Percentiles rank a stretch among this genome's conserved stretches.
These are phyloP conservation scores for Homarus gammarus DNA, from an alignment of 2,888 invertebrate species.

Conservation along the genomic window DNA sequence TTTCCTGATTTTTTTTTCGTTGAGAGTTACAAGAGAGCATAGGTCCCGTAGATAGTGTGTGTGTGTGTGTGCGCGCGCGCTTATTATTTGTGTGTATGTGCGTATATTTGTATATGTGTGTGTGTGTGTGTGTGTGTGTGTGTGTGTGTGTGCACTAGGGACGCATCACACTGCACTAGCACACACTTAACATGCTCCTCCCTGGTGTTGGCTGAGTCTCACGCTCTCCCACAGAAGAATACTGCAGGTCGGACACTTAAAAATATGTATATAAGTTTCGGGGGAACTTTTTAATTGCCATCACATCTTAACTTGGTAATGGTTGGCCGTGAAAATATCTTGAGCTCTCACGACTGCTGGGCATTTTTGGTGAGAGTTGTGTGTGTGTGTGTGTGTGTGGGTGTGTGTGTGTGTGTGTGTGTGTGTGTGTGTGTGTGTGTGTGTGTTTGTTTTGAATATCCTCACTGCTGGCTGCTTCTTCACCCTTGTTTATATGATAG, in stretches of 20 bases:
- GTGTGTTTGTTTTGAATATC: conserved; percentile 23
- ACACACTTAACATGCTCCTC: no score
- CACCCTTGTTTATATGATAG: background rate
- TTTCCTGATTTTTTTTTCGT: no score
- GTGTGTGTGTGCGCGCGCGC: no score
- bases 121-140: no score
- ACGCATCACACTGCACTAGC: no score
- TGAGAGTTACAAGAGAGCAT: no score
- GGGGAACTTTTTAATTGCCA: conserved; percentile 56
- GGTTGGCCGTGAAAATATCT: conserved; percentile 58
- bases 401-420: conserved; percentile 42
- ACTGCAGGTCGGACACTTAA: conserved; percentile 51
- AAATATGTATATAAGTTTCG: conserved; percentile 57
- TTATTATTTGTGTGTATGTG: no score
- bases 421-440: conserved; percentile 30
- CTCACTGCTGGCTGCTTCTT: background rate
- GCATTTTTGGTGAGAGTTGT: conserved; percentile 27
- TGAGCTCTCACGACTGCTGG: conserved; percentile 39
- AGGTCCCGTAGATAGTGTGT: no score
- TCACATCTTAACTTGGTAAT: conserved; percentile 58
- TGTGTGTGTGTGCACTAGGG: no score
- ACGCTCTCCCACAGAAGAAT: conserved; percentile 57
- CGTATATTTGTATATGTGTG: no score
- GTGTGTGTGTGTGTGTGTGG: conserved; percentile 18
- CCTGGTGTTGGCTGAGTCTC: no score